Base-by-base conservation (phyloP, 2,888 invertebrate genomes). In the Agonum fuliginosum region DNA sequence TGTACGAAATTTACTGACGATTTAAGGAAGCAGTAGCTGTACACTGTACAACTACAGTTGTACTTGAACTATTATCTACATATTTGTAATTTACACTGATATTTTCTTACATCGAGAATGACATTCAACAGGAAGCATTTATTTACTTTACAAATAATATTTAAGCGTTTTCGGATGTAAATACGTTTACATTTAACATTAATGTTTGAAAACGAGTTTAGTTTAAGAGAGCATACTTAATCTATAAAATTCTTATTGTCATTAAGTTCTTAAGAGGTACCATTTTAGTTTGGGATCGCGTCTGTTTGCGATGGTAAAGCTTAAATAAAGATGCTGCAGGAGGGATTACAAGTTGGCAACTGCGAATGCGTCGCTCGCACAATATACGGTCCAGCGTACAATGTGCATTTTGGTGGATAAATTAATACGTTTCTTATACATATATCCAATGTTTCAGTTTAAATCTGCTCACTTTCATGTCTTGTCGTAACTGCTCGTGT, bases 361-460 rank as follows among this genome's bases (percentile, higher is more conserved):
- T 43, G 37, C 69, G 22, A 20, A 37, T 12, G 12, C 41, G 24
- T 24, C 10, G 30, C n/a, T 22, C 37, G 19, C 54, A 34, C 41
- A 72, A 19, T 12, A 75, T 75, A 75, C 75, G 75, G 37, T 65
- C 75, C 75, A 75, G 75, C 75, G 67, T 75, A 75, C 51, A n/a
- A 67, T 67, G 54, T 27, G 14, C 58, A 54, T 74, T 43, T 10
- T 43, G 30, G 48, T 12, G 17, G 71, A 24, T 1, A 54, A 2
- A 10, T 2, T 5, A 24, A 1, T 2, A 17, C 54, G 19, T 20
- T 74, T 34, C 78, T 89, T 91, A 92, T 20, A 93, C 90, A 80
- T 91, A 92, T 3, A 92, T 87, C 93, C 93, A 93, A 82, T 93
- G 93, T 81, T 87, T 88, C 85, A 91, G 90, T 79, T 89, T 89